Evolutionary conservation across 1,140 invertebrate genomes (phyloP).

Genomic region (Drosophila pseudoobscura): DNA sequence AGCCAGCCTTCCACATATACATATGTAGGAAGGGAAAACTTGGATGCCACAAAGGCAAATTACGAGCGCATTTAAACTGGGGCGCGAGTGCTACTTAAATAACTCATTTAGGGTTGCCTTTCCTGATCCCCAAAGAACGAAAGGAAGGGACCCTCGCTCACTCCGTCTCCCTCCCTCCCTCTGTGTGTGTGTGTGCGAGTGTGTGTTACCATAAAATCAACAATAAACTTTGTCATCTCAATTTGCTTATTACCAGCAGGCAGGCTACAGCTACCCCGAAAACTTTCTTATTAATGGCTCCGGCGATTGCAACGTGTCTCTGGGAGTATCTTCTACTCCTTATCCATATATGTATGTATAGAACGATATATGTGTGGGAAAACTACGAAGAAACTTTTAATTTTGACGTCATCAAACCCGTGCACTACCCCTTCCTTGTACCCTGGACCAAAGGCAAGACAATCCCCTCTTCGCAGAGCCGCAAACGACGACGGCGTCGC

Average conservation of each 20-base stretch:
- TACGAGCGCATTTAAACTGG: constrained; percentile 81
- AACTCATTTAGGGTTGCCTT: constrained; percentile 69
- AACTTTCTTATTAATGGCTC: constrained; percentile 77
- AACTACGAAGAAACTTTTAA: constrained; percentile 38
- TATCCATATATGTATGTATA: not conserved
- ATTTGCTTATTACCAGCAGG: constrained; percentile 80
- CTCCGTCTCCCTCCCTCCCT: not conserved
- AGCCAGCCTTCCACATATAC: no score
- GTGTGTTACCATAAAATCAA: constrained; percentile 66
- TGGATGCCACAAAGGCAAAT: constrained; percentile 76
- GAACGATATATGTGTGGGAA: constrained; percentile 12
- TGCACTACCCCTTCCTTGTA: not conserved
- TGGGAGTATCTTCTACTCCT: not conserved
- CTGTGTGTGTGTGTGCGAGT: constrained; percentile 4
- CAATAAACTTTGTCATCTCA: constrained; percentile 81
- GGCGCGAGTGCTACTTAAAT: constrained; percentile 80
- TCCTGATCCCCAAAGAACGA: constrained; percentile 37
- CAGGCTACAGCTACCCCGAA: constrained; percentile 34
- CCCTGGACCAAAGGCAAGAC: not conserved
- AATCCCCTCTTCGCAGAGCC: constrained; percentile 40
- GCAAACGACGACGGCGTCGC: constrained; percentile 33
- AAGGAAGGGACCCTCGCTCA: no score
- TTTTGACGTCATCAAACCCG: constrained; percentile 17
- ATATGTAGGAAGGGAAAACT: constrained; percentile 45
- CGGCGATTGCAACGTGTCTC: constrained; percentile 68